phyloP scores from a whole-genome alignment of 1,140 invertebrate genomes.

The Druon quercuslanigerum region DNA sequence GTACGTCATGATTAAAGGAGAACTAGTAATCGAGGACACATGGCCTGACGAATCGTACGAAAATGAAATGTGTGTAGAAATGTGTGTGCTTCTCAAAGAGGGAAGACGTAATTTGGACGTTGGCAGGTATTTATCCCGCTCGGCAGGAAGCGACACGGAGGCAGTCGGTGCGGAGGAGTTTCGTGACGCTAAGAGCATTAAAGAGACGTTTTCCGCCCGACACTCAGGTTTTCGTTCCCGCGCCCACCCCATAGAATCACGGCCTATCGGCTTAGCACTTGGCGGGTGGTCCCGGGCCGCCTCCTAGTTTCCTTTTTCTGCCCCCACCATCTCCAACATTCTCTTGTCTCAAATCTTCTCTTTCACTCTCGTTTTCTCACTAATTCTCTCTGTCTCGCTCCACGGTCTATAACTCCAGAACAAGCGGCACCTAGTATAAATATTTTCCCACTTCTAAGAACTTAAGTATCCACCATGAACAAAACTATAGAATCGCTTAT shows the following conservation, averaged over 20 bases:
- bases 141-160: constrained; percentile 62
- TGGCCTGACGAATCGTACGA: not conserved
- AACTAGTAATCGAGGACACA: not conserved
- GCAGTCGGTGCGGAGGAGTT: constrained; percentile 54
- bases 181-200: constrained; percentile 74
- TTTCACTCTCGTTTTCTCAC: constrained; percentile 29
- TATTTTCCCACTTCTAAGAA: constrained; percentile 70
- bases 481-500: constrained; percentile 4
- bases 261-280: constrained; percentile 73
- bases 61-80: constrained; percentile 6
- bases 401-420: constrained; percentile 36
- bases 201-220: constrained; percentile 73
- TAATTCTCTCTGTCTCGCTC: constrained; percentile 40
- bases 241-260: constrained; percentile 69
- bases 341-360: constrained; percentile 38
- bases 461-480: constrained; percentile 55
- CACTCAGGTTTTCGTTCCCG: constrained; percentile 71
- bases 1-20: not conserved
- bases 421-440: constrained; percentile 57
- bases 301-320: constrained; percentile 55
- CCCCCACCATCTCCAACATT: constrained; percentile 49
- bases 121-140: constrained; percentile 71
- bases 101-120: constrained; percentile 65
- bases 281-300: constrained; percentile 66
- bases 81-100: not conserved